Evolutionary conservation across 2,113 vertebrate species (phyloP).

Genomic region (Grantiella picta): DNA sequence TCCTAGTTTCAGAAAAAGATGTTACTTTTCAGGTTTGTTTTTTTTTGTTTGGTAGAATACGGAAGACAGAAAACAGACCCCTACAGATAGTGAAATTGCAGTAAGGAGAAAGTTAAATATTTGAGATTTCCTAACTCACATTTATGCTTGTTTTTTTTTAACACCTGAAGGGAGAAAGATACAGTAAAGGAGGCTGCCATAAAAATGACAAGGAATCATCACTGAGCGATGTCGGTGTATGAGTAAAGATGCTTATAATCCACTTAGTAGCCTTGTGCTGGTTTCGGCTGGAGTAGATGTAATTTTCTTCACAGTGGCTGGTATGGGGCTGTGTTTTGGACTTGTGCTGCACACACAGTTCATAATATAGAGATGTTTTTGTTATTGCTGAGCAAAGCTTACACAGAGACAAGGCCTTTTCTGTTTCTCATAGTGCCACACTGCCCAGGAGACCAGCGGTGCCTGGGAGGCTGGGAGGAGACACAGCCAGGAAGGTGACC

Average conservation of each 20-base stretch:
- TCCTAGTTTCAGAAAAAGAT: not conserved
- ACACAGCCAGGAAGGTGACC: not conserved
- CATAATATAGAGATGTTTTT: not conserved
- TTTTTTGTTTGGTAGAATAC: not conserved
- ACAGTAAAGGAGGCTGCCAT: not conserved
- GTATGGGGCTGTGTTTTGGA: not conserved
- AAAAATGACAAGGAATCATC: not conserved
- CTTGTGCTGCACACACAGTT: not conserved
- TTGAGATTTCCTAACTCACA: not conserved
- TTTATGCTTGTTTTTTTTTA: not conserved
- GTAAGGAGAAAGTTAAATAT: not conserved
- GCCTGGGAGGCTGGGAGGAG: not conserved
- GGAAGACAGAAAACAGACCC: not conserved
- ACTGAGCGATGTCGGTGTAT: not conserved
- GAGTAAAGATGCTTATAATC: not conserved
- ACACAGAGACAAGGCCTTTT: not conserved
- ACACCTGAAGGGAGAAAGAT: not conserved
- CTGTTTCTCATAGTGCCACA: fast-evolving
- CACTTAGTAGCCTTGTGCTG: not conserved
- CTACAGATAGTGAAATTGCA: not conserved
- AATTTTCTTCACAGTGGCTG: not conserved
- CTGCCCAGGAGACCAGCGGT: not conserved
- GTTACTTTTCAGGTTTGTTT: not conserved
- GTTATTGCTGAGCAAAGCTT: not conserved
- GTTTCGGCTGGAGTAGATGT: not conserved